A percentile compares a stretch with the other conserved stretches of the same genome.
phyloP scores from a whole-genome alignment of 1,140 invertebrate species.

The Atopsyche davidsoni region DNA sequence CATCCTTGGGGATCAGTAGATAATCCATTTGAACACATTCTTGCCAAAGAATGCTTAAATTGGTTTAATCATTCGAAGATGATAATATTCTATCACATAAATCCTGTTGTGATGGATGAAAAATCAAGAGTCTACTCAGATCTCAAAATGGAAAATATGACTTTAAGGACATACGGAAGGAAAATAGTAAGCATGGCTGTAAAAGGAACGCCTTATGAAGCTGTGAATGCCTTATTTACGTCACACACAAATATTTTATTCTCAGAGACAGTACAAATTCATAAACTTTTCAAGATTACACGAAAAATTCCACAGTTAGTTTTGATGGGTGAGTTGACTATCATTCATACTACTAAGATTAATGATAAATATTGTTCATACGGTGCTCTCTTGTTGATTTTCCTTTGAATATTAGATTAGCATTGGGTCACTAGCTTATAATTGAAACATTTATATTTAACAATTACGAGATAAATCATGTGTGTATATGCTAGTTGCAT shows the following conservation, averaged over 20 bases:
- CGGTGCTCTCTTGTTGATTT: too few relatives aligned
- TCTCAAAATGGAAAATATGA: slow-evolving; percentile 59
- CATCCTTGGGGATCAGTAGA: slow-evolving; percentile 39
- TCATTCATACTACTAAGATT: slow-evolving; percentile 9
- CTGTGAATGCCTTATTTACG: slow-evolving; percentile 50
- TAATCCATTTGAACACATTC: slow-evolving; percentile 62
- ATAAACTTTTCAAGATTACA: slow-evolving; percentile 52
- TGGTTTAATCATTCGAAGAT: slow-evolving; percentile 65
- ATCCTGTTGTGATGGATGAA: slow-evolving; percentile 56
- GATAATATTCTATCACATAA: slow-evolving; percentile 62
- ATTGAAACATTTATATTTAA: too few relatives aligned
- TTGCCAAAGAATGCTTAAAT: slow-evolving; percentile 61
- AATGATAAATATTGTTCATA: too few relatives aligned
- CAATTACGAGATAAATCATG: too few relatives aligned
- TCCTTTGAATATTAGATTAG: too few relatives aligned
- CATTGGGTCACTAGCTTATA: too few relatives aligned
- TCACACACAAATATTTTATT: slow-evolving; percentile 57
- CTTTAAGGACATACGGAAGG: slow-evolving; percentile 55
- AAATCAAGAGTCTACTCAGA: slow-evolving; percentile 54
- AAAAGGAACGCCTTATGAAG: slow-evolving; percentile 54
- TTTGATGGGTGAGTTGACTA: slow-evolving; percentile 50
- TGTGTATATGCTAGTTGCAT: too few relatives aligned
- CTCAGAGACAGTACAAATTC: slow-evolving; percentile 52
- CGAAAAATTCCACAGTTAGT: slow-evolving; percentile 58
- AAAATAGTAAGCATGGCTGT: slow-evolving; percentile 56